Evolutionary conservation across 2,113 vertebrate species (phyloP).

Genomic region (Corvus cornix): DNA sequence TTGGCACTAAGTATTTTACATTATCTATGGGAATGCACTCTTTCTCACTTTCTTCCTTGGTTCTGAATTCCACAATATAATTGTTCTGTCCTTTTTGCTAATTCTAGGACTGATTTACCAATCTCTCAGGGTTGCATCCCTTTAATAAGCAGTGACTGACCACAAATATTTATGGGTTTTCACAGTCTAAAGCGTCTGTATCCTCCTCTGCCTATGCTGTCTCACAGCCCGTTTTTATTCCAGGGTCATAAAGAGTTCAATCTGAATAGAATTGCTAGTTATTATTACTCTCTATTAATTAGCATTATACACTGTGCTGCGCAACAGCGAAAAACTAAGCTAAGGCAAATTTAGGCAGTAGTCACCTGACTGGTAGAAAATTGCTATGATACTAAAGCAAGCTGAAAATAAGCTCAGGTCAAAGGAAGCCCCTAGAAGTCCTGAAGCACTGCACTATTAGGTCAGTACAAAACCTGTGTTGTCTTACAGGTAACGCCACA

Average conservation of each 20-base stretch:
- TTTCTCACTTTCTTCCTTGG: background rate
- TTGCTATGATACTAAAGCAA: background rate
- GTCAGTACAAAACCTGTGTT: background rate
- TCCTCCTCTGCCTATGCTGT: background rate
- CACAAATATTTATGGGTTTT: background rate
- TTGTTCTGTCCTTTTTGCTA: background rate
- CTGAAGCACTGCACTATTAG: background rate
- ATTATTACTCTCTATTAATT: background rate
- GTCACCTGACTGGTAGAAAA: background rate
- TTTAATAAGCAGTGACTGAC: background rate
- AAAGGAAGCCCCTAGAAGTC: background rate
- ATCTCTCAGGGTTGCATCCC: background rate
- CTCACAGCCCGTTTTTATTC: background rate
- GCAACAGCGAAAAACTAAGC: background rate
- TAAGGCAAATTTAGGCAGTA: background rate
- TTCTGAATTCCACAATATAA: background rate
- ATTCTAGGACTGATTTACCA: background rate
- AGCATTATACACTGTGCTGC: background rate
- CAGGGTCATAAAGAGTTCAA: background rate
- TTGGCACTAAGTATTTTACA: background rate
- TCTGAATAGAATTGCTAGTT: background rate
- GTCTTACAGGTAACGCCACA: background rate
- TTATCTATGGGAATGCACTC: background rate
- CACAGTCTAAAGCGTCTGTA: background rate
- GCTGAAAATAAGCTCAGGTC: background rate